Evolutionary conservation across 2,888 invertebrate genomes (phyloP), one percentile per base, ranked within the genome.

Genomic region (Tenthredo amoena): DNA sequence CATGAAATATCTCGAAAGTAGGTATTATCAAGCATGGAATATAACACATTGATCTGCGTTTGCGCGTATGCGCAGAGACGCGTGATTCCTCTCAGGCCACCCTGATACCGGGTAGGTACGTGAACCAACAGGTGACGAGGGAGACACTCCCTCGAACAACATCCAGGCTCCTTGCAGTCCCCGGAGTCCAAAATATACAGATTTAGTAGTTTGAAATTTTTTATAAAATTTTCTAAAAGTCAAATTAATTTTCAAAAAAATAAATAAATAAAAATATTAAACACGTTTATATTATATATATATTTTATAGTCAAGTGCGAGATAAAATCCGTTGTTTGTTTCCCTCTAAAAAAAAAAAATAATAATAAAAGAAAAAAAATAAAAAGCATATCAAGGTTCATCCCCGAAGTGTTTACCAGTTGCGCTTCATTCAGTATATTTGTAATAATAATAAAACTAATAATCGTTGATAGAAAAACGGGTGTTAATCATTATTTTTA

Each of bases 51-150:
- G 91, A 91, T 91, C 91, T 91, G 90, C 86, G 83, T 86, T 86
- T 87, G 91, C 91, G 91, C 91, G 91, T 87, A 87, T 87, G 91
- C 90, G 91, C 90, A 88, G 72, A 43, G 26, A 47, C 62, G 81
- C 68, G 43, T 37, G 37, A 34, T 87, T 86, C 83, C 87, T 86
- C 84, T 85, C 79, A 76, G 87, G 87, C 88, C 86, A 88, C 88
- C 88, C 85, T 86, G 88, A 87, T 90, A 90, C 90, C 91, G 90
- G 91, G 34, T 68, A 68, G 91, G 89, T 89, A 90, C 84, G 47
- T 88, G 90, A 90, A 91, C 92, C 92, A 92, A 92, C 92, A 92
- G 92, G 92, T 92, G 92, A 92, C 91, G 92, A 89, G 87, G 87
- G 89, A 90, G 92, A 90, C 92, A 92, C 92, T 92, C 92, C 92